phyloP scores from a whole-genome alignment of 2,797 vertebrate genomes.

The Gadopsis bispinosus region DNA sequence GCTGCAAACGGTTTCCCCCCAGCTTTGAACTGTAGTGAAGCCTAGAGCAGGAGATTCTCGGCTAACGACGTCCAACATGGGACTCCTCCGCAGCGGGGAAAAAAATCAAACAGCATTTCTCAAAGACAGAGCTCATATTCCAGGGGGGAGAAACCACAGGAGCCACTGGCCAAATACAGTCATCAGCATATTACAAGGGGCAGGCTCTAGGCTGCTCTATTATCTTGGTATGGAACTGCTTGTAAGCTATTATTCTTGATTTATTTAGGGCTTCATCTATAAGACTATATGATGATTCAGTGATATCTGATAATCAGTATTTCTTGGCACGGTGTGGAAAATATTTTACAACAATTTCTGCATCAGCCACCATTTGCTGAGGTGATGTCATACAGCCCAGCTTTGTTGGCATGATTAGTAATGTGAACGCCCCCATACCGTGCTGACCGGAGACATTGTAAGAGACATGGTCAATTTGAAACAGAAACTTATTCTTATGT shows the following conservation, averaged over 20 bases:
- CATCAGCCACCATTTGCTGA: conserved; percentile 29
- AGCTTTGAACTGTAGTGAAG: conserved; percentile 70
- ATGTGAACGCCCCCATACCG: conserved; percentile 19
- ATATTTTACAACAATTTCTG: conserved; percentile 11
- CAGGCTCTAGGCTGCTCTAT: conserved; percentile 47
- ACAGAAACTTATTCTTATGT: conserved; percentile 14
- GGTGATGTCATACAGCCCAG: conserved; percentile 35
- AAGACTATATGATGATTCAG: background rate
- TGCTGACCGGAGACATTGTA: conserved; percentile 30
- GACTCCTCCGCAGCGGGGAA: conserved; percentile 61
- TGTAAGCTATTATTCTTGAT: conserved; percentile 63
- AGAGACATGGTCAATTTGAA: conserved; percentile 34
- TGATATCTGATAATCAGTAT: background rate
- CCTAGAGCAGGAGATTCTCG: conserved; percentile 70
- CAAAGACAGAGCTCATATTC: conserved; percentile 71
- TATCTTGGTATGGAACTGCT: conserved; percentile 41
- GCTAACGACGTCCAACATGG: conserved; percentile 67
- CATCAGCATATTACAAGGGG: conserved; percentile 76
- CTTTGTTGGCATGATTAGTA: conserved; percentile 41
- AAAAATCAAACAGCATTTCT: conserved; percentile 61
- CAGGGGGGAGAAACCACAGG: conserved; percentile 74
- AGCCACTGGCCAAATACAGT: conserved; percentile 71
- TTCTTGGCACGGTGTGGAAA: conserved; percentile 32
- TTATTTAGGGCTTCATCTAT: conserved; percentile 31
- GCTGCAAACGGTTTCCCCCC: conserved; percentile 61